Percentiles rank a stretch among this genome's conserved stretches.
These are phyloP conservation scores for Notarius quadriscutis DNA, from an alignment of 2,113 vertebrate species.

Conservation along the genomic window DNA sequence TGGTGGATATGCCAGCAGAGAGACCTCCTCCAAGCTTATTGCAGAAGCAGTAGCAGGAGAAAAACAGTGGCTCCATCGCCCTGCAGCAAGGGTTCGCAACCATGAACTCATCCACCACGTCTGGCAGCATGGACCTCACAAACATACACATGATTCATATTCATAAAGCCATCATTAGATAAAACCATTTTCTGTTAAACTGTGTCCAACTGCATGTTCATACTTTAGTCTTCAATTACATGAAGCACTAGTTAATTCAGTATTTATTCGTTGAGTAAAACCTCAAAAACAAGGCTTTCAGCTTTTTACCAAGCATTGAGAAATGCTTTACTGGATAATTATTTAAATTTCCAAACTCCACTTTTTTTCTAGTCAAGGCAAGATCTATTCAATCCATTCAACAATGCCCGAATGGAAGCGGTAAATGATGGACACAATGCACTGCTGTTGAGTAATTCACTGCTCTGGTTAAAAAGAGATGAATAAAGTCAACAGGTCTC, in stretches of 20 bases:
- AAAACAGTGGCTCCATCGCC: constrained; percentile 76
- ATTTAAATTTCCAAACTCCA: neutral
- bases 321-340: constrained; percentile 5
- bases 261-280: neutral
- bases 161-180: neutral
- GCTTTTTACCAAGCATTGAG: neutral
- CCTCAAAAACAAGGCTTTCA: neutral
- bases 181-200: neutral
- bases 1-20: constrained; percentile 71
- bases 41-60: constrained; percentile 78
- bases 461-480: constrained; percentile 21
- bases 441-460: neutral
- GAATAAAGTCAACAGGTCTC: constrained; percentile 24
- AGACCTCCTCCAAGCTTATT: constrained; percentile 77
- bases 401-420: neutral
- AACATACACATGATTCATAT: neutral
- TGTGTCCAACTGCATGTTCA: neutral
- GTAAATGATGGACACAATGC: neutral
- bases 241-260: neutral
- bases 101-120: constrained; percentile 74
- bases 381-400: neutral
- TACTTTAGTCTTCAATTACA: neutral
- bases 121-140: constrained; percentile 77
- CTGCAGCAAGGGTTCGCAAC: constrained; percentile 62
- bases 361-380: neutral